Base-by-base conservation (phyloP, 2,797 vertebrate species). In the Thalassophryne amazonica region DNA sequence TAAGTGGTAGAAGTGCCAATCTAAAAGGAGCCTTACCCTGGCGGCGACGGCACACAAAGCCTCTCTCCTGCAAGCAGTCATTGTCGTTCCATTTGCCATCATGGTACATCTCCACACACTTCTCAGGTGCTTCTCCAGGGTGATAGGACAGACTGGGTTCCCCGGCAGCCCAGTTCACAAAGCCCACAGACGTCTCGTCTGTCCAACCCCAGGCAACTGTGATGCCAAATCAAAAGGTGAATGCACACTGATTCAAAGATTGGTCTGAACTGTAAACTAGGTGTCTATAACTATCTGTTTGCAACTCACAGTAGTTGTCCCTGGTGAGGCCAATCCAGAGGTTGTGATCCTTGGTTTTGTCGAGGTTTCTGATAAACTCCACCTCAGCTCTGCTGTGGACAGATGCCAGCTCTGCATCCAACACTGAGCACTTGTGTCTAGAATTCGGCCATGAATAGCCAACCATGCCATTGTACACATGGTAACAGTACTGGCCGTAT, bases 51-150 rank as follows among this genome's bases (percentile, higher is more conserved):
- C 91, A 92, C 1, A 50, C 75, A 1, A 88, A 92, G 4, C 89
- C 84, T 84, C 85, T 88, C 70, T 88, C 89, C 60, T 88, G 63
- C 33, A 87, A 3, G 34, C 91, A 92, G 83, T 85, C 81, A 83
- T 91, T 89, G 83, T 92, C 90, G 0, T 91, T 92, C 91, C 91
- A 92, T 40, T 3, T 66, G 17, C 90, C 91, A 1, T 92, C 89
- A 0, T 19, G 12, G 53, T 89, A 89, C 90, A 92, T 89, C 77
- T 92, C 91, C 51, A 91, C 91, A 1, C 91, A 92, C 74, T 82
- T 86, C 13, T 67, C 68, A 0, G 17, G 66, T n/a, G 73, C 36
- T 0, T 83, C 49, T 1, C 88, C 89, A 0, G 86, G 82, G 3
- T 91, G 89, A 18, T 81, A 49, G 1, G 74, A 78, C 1, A 15